Evolutionary conservation across 2,888 invertebrate species (phyloP).

Genomic region (Capitulum mitella): DNA sequence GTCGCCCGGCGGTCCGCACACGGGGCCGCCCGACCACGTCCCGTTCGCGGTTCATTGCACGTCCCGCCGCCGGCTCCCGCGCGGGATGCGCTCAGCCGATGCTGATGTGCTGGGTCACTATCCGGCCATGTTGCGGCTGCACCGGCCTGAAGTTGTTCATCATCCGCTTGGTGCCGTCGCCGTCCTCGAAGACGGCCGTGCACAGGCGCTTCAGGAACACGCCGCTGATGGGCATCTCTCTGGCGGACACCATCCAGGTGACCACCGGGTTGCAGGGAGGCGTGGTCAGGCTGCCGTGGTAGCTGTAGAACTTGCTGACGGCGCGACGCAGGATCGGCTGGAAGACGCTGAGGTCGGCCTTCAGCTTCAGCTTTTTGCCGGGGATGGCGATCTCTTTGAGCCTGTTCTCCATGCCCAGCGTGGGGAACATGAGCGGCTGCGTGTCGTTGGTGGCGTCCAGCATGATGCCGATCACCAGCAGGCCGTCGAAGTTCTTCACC

Average conservation of each 20-base stretch:
- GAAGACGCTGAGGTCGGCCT: not conserved
- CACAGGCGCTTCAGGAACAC: not conserved
- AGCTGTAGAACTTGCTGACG: conserved; percentile 19
- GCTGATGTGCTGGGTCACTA: conserved; percentile 3
- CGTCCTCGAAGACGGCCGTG: not conserved
- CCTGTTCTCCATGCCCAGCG: not conserved
- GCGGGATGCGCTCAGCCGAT: not conserved
- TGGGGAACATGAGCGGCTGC: not conserved
- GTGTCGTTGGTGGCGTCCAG: not conserved
- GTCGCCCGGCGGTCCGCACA: too few species aligned
- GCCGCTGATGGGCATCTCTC: not conserved
- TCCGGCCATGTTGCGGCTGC: not conserved
- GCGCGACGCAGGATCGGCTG: not conserved
- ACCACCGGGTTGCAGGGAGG: conserved; percentile 19
- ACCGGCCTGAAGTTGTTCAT: not conserved
- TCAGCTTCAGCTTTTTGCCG: not conserved
- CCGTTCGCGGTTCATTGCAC: too few species aligned
- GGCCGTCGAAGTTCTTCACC: not conserved
- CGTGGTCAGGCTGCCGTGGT: conserved; percentile 18
- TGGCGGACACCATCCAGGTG: not conserved
- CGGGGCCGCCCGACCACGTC: too few species aligned
- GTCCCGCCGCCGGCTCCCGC: not conserved
- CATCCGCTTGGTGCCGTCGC: not conserved
- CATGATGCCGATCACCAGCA: not conserved
- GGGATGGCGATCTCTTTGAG: not conserved